Conservation (phyloP, 2,113 vertebrate genomes). For the Monarcha castaneiventris region DNA sequence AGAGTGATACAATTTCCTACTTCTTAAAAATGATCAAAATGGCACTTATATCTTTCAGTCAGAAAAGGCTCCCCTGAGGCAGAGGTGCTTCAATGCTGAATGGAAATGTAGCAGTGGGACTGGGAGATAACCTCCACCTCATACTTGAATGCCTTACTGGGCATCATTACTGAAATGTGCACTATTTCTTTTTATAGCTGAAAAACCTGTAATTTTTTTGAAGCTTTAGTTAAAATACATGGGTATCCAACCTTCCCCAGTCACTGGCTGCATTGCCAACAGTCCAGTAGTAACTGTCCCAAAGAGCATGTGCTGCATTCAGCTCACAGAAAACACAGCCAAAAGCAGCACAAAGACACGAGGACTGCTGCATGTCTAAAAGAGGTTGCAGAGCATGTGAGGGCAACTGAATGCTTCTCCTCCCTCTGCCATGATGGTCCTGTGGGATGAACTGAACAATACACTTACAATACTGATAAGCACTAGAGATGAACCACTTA, state of each 20-base stretch:
- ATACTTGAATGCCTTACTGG: background rate
- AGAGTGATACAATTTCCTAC: background rate
- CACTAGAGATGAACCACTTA: background rate
- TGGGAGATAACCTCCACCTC: background rate
- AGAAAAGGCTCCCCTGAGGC: background rate
- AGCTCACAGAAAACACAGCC: background rate
- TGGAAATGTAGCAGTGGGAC: background rate
- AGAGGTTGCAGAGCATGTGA: background rate
- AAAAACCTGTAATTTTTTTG: background rate
- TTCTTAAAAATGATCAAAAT: slow-evolving; percentile 15
- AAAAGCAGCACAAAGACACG: background rate
- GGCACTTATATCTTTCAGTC: background rate
- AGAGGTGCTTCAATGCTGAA: background rate
- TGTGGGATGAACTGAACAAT: background rate
- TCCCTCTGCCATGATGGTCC: background rate
- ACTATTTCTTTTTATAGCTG: background rate
- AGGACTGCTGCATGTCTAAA: background rate
- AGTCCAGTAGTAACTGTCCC: background rate
- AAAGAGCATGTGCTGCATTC: background rate
- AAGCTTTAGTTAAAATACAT: background rate
- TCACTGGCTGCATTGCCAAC: background rate
- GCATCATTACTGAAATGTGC: background rate
- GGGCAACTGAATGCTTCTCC: background rate
- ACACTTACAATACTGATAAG: background rate
- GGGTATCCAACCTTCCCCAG: background rate